phyloP scores from a whole-genome alignment of 37 sponge, comb jelly and placozoan species.

The Ianthella basta region DNA sequence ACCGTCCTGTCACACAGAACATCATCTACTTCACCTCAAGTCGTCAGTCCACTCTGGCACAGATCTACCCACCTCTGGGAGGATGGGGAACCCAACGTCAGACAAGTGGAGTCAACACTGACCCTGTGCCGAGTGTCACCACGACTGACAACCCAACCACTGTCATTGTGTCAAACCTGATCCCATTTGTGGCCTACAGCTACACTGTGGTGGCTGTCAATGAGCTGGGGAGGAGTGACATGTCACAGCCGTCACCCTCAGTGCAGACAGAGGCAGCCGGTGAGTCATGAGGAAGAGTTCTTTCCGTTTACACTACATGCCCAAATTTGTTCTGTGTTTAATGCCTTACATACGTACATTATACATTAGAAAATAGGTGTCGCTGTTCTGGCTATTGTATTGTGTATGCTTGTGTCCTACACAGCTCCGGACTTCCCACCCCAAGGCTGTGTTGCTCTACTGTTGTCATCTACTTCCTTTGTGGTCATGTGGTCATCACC shows the following conservation, averaged over 20 bases:
- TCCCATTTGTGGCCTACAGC: conserved; percentile 58
- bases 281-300: too few species aligned
- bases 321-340: too few species aligned
- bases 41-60: background rate
- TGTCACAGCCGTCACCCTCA: conserved; percentile 25
- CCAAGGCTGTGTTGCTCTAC: background rate
- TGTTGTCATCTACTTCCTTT: conserved; percentile 25
- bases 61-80: background rate
- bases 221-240: conserved; percentile 53
- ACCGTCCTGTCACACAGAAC: conserved; percentile 39
- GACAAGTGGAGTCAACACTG: too few species aligned
- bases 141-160: background rate
- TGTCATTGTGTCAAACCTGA: conserved; percentile 15
- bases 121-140: too few species aligned
- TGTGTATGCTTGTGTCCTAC: background rate
- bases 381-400: background rate
- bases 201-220: conserved; percentile 59
- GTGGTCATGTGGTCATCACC: conserved; percentile 17
- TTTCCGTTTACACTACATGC: too few species aligned
- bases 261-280: conserved; percentile 53
- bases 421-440: conserved; percentile 48
- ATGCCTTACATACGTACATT: background rate
- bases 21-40: conserved; percentile 25
- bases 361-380: too few species aligned
- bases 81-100: background rate